phyloP scores from a whole-genome alignment of 2,113 vertebrate species.

The Oreochromis tanganicae region DNA sequence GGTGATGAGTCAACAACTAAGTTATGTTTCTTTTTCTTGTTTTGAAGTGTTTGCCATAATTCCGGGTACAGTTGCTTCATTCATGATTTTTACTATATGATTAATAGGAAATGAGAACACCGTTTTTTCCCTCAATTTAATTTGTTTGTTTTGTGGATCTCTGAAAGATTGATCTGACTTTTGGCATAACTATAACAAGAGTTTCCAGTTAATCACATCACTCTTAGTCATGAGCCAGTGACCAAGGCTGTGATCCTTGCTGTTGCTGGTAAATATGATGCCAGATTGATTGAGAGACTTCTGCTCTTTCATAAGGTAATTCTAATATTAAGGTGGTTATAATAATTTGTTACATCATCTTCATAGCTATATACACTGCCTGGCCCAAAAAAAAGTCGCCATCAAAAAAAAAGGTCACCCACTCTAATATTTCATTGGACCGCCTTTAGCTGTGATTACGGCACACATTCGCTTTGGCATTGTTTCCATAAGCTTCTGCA shows the following conservation, averaged over 20 bases:
- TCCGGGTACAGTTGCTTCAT: background rate
- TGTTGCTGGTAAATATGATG: background rate
- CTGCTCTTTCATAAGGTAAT: background rate
- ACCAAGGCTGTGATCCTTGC: background rate
- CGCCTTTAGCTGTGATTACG: background rate
- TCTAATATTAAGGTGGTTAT: background rate
- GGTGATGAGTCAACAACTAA: background rate
- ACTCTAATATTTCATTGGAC: rapidly evolving
- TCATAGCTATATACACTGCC: background rate
- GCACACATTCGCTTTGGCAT: rapidly evolving
- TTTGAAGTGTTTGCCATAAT: background rate
- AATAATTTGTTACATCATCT: background rate
- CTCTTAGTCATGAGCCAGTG: background rate
- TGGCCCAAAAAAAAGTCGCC: background rate
- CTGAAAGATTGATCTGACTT: background rate
- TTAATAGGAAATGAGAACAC: background rate
- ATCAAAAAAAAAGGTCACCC: background rate
- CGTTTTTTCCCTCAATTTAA: background rate
- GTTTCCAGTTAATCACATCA: background rate
- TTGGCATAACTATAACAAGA: background rate
- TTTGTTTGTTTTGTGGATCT: background rate
- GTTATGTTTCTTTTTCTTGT: background rate
- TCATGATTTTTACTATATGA: background rate
- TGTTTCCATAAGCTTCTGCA: background rate
- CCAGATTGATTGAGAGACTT: background rate